A percentile compares a stretch with the other conserved stretches of the same genome.
These are phyloP conservation scores for Xiphydria camelus DNA, from an alignment of 2,888 invertebrate genomes.

Conservation along the genomic window DNA sequence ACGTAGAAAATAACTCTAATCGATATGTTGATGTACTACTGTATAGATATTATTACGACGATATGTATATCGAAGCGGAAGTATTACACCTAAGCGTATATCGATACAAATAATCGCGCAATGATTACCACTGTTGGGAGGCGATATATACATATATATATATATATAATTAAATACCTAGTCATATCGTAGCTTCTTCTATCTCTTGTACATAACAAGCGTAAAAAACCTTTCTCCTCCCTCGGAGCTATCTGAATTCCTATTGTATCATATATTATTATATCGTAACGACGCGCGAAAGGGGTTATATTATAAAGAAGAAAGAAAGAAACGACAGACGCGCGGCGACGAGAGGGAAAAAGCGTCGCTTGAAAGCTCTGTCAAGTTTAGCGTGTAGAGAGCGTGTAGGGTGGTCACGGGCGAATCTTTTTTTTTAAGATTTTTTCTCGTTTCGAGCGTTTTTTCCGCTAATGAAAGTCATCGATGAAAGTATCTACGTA, in stretches of 20 bases:
- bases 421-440: too few species aligned
- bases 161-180: slow-evolving; percentile 23
- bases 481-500: slow-evolving; percentile 2
- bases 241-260: too few species aligned
- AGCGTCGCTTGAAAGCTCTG: slow-evolving; percentile 2
- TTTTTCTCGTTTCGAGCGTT: background rate
- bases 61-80: too few species aligned
- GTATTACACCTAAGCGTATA: slow-evolving; percentile 24
- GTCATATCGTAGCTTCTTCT: slow-evolving; percentile 35
- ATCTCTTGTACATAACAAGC: slow-evolving; percentile 41
- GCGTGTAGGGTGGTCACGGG: background rate
- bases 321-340: background rate
- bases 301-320: too few species aligned
- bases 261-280: too few species aligned
- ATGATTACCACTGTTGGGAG: too few species aligned
- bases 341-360: too few species aligned
- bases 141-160: slow-evolving; percentile 14
- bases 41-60: slow-evolving; percentile 1
- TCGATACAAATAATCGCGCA: background rate
- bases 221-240: background rate
- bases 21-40: background rate
- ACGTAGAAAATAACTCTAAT: background rate
- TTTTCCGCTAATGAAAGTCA: slow-evolving; percentile 3
- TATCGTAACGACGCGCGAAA: too few species aligned
- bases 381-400: slow-evolving; percentile 21